phyloP scores from a whole-genome alignment of 2,113 vertebrate genomes.

The Vireo altiloquus region DNA sequence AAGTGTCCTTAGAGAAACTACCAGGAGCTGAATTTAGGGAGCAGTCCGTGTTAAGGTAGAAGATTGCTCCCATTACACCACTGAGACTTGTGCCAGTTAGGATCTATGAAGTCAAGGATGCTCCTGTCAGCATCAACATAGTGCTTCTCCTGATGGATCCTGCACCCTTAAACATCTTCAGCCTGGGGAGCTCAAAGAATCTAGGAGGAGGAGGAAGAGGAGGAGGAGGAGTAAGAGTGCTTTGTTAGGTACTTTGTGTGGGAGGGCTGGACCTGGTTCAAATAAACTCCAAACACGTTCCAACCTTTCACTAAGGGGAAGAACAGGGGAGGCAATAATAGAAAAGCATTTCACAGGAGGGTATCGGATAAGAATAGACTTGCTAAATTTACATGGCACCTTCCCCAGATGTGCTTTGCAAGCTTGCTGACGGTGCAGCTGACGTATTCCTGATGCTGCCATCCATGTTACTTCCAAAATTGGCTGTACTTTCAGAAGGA shows the following conservation, averaged over 20 bases:
- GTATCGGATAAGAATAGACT: background rate
- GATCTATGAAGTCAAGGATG: background rate
- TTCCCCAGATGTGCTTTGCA: slow-evolving; percentile 8
- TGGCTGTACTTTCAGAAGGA: background rate
- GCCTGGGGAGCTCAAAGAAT: background rate
- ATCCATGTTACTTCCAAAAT: background rate
- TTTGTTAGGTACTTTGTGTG: background rate
- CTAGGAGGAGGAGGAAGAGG: background rate
- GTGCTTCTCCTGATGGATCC: background rate
- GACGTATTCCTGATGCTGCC: background rate
- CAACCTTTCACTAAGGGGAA: background rate
- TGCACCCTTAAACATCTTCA: background rate
- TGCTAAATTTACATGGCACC: background rate
- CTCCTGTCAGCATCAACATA: background rate
- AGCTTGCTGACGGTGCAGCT: background rate
- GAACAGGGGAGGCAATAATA: background rate
- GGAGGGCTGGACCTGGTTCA: background rate
- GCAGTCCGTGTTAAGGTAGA: background rate
- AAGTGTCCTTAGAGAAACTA: background rate
- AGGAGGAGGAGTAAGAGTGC: background rate
- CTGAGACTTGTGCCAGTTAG: background rate
- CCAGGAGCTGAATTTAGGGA: background rate
- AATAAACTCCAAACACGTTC: background rate
- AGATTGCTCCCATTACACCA: background rate
- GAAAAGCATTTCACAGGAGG: background rate